Base-by-base conservation (phyloP, 2,888 invertebrate species). In the Operophtera brumata region DNA sequence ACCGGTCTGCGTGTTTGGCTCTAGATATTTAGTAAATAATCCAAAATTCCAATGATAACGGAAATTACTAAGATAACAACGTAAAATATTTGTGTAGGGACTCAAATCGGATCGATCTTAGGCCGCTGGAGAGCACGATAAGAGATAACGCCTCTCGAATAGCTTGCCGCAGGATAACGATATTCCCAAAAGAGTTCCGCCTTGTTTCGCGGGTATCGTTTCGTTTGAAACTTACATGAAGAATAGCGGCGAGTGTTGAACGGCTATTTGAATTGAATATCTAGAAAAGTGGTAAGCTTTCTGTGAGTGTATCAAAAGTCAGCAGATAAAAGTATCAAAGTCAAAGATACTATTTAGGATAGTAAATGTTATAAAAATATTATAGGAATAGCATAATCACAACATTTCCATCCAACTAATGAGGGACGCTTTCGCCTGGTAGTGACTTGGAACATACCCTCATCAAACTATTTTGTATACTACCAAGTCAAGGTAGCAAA, bases 91-190 rank as follows among this genome's bases (percentile, higher is more conserved):
- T 57, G 54, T 56, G 56, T 59, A 54, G 61, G 47, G 47, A 51
- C 35, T 51, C 11, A 36, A 47, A 57, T 55, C n/a, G 53, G 56
- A 62, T 65, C 65, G 54, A 65, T 65, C 50, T 55, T 55, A 59
- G 54, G 54, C 55, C 57, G 56, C 58, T 55, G 57, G 59, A 53
- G 59, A 62, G 54, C 47, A 44, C 56, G 62, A 62, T 65, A 65
- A 61, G 56, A 62, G 59, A 59, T 65, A 65, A 59, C 61, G 56
- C 48, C 50, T 61, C 59, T 46, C 50, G 46, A 65, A 59, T 56
- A 57, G 62, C 53, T 58, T 57, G 57, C 64, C 62, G 59, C 61
- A 59, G 61, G 62, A 62, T 58, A 47, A 47, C 57, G 54, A 50
- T 56, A 59, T 62, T 65, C 65, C 62, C 65, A 37, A 44, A 57